A percentile compares a stretch with the other conserved stretches of the same genome.
Conservation (phyloP, 2,113 vertebrate genomes). For the Trinectes maculatus region DNA sequence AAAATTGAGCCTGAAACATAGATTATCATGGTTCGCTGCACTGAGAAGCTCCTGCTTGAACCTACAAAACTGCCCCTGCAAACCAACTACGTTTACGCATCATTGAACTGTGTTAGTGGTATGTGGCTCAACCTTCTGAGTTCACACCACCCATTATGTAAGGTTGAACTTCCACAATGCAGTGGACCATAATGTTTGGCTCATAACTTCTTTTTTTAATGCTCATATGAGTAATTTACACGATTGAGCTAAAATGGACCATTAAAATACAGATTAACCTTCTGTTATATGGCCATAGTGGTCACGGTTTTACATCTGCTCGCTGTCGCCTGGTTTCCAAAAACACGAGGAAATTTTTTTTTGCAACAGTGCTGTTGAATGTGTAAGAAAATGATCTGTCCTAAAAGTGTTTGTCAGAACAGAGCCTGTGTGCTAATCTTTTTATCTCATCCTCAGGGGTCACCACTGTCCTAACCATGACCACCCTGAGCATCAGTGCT, state of each 20-base stretch:
- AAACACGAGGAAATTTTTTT: not conserved
- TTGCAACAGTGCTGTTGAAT: not conserved
- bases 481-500: constrained; percentile 98
- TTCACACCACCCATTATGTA: constrained; percentile 25
- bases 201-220: not conserved
- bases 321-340: not conserved
- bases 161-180: constrained; percentile 8
- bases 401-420: not conserved
- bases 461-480: constrained; percentile 99
- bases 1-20: not conserved
- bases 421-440: constrained; percentile 21
- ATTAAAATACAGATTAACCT: not conserved
- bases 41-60: constrained; percentile 14
- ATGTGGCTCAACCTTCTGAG: constrained; percentile 28
- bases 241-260: constrained; percentile 4
- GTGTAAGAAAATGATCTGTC: not conserved
- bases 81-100: constrained; percentile 13
- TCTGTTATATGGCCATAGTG: not conserved
- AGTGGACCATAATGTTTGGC: not conserved
- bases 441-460: constrained; percentile 86
- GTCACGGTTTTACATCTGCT: not conserved
- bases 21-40: not conserved
- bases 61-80: constrained; percentile 14
- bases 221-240: not conserved
- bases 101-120: constrained; percentile 20